Conservation (phyloP, 2,888 invertebrate species). For the Netelia melanura region DNA sequence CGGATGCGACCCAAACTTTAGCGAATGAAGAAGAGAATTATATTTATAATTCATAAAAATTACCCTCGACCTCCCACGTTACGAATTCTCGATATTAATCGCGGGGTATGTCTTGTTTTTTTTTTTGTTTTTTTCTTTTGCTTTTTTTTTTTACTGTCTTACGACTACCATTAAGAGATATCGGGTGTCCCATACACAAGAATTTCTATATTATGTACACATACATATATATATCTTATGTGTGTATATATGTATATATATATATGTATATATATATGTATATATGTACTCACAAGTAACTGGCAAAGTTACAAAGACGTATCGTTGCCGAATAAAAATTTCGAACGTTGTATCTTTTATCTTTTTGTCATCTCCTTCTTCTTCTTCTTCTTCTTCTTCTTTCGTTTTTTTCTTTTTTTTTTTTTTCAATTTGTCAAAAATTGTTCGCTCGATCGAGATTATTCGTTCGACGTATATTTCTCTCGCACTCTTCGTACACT, state of each 20-base stretch:
- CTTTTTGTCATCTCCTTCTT: background rate
- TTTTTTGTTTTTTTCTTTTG: background rate
- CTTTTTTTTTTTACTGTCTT: constrained; percentile 52
- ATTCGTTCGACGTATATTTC: constrained; percentile 46
- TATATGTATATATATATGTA: constrained; percentile 47
- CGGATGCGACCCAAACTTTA: background rate
- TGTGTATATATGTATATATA: constrained; percentile 66
- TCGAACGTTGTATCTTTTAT: constrained; percentile 46
- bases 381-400: constrained; percentile 10
- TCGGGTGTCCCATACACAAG: constrained; percentile 82
- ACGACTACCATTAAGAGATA: constrained; percentile 77
- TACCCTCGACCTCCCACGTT: constrained; percentile 49
- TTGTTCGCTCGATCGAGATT: constrained; percentile 61
- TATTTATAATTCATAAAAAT: background rate
- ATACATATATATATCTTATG: constrained; percentile 58
- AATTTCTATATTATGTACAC: constrained; percentile 74
- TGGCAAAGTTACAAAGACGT: constrained; percentile 78
- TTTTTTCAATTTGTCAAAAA: constrained; percentile 54
- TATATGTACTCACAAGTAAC: constrained; percentile 69
- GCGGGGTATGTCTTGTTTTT: constrained; percentile 63
- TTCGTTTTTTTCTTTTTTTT: constrained; percentile 30
- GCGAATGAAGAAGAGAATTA: background rate
- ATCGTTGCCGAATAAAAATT: constrained; percentile 81
- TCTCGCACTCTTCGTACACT: constrained; percentile 5
- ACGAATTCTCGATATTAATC: constrained; percentile 80